Conservation (phyloP, 2,113 vertebrate species). For the Brienomyrus longianalis region DNA sequence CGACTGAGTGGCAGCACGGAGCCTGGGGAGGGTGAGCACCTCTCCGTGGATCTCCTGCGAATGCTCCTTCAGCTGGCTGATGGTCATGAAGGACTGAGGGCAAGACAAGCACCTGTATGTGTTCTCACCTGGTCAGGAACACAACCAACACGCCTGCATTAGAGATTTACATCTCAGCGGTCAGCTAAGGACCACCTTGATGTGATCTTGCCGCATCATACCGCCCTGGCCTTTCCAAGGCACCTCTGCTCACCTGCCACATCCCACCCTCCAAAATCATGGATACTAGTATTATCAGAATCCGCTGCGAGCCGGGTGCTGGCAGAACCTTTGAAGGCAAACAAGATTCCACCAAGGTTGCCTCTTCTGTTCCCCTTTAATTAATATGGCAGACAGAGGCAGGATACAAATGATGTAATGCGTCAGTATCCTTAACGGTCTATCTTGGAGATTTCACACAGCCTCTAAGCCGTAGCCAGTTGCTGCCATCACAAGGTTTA, state of each 20-base stretch:
- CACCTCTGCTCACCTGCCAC: neutral
- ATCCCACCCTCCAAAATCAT: neutral
- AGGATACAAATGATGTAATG: neutral
- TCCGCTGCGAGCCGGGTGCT: neutral
- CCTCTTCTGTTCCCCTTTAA: neutral
- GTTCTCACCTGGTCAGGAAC: conserved; percentile 74
- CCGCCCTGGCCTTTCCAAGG: neutral
- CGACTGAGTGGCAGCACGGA: conserved; percentile 72
- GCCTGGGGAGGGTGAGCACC: conserved; percentile 64
- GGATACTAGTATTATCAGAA: neutral
- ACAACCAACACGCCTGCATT: neutral
- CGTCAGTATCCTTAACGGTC: neutral
- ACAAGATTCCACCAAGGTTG: neutral
- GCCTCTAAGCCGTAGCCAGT: neutral
- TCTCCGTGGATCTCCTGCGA: conserved; percentile 63
- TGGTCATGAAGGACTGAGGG: conserved; percentile 88
- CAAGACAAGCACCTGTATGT: conserved; percentile 93
- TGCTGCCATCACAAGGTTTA: neutral
- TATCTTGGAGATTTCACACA: neutral
- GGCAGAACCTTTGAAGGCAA: neutral
- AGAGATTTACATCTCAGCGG: neutral
- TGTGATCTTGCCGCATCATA: neutral
- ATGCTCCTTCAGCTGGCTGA: conserved; percentile 69
- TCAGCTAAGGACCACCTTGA: neutral
- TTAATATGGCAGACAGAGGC: neutral